phyloP scores from a whole-genome alignment of 1,140 invertebrate species.

The Caenorhabditis brenneri region DNA sequence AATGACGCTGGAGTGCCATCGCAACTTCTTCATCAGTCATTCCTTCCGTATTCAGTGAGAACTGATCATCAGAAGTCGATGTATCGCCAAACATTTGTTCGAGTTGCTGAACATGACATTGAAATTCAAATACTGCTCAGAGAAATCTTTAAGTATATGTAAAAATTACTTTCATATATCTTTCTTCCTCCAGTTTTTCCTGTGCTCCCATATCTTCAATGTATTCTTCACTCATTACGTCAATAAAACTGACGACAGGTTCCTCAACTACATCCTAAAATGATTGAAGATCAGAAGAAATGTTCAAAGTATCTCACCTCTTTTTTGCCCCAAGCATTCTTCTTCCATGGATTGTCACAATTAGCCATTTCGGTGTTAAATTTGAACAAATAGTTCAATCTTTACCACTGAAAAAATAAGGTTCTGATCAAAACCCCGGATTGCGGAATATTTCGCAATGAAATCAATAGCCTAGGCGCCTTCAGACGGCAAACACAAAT shows the following conservation, averaged over 20 bases:
- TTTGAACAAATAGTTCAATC: background rate
- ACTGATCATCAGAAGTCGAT: background rate
- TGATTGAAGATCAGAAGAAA: background rate
- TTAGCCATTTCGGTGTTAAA: background rate
- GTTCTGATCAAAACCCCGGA: background rate
- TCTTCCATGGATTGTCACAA: constrained; percentile 18
- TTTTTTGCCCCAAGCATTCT: constrained; percentile 14
- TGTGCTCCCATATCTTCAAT: constrained; percentile 36
- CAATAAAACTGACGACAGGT: constrained; percentile 63
- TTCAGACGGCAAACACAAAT: background rate
- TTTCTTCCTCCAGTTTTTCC: background rate
- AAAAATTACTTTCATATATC: constrained; percentile 19
- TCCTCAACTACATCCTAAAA: constrained; percentile 37
- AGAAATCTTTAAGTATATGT: background rate
- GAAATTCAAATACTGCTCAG: background rate
- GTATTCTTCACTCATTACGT: constrained; percentile 68
- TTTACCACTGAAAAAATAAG: background rate
- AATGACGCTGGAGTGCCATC: constrained; percentile 64
- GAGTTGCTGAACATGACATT: constrained; percentile 42
- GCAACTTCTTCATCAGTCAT: constrained; percentile 61
- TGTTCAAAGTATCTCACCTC: background rate
- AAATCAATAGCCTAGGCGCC: background rate
- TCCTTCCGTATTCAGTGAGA: constrained; percentile 8
- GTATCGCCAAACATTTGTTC: constrained; percentile 44
- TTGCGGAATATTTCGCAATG: constrained; percentile 16